Conservation (phyloP, 2,797 vertebrate species). For the Brachyrhaphis roseni region DNA sequence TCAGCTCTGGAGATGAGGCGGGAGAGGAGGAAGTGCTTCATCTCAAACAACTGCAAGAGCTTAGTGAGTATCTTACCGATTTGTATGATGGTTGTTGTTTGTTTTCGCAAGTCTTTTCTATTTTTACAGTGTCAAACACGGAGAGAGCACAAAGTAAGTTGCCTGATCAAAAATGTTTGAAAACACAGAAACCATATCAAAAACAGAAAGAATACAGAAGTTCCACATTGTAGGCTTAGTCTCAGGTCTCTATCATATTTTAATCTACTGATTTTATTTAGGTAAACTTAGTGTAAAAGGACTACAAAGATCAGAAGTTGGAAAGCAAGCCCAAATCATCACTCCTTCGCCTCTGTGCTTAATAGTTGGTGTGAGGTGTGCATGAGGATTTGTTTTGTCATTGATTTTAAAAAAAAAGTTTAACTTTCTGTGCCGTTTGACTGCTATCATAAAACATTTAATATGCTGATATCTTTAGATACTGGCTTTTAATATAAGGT, state of each 20-base stretch:
- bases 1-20: slow-evolving; percentile 82
- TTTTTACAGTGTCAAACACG: background rate
- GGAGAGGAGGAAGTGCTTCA: slow-evolving; percentile 84
- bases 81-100: background rate
- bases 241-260: background rate
- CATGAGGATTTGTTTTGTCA: background rate
- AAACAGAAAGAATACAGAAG: background rate
- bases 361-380: background rate
- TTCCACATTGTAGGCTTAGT: background rate
- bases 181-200: no score
- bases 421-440: background rate
- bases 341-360: background rate
- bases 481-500: background rate
- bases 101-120: no score
- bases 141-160: background rate
- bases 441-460: background rate
- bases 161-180: background rate
- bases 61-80: slow-evolving; percentile 86
- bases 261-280: background rate
- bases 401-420: background rate
- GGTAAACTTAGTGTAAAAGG: background rate
- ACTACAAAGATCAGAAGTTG: background rate
- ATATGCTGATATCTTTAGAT: background rate
- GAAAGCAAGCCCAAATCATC: background rate
- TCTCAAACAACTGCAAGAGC: slow-evolving; percentile 92